A percentile compares a stretch with the other conserved stretches of the same genome.
These are phyloP conservation scores for Melikaiella ostensackeni DNA, from an alignment of 2,888 invertebrate genomes.

Conservation along the genomic window DNA sequence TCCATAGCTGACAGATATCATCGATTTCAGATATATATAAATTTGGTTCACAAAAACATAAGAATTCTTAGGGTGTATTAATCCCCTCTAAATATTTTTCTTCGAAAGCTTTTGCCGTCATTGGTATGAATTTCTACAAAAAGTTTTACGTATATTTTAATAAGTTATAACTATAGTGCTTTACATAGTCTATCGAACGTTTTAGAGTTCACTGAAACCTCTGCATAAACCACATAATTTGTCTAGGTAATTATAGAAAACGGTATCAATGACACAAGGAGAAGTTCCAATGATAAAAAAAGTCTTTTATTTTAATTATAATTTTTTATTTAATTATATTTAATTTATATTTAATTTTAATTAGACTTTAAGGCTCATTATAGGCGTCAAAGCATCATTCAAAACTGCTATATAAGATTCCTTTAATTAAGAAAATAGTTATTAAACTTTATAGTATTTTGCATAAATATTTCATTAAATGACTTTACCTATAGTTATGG, in stretches of 20 bases:
- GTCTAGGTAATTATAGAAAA: constrained; percentile 1
- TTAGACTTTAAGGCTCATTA: neutral
- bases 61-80: neutral
- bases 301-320: neutral
- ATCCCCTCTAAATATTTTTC: neutral
- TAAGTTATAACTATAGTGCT: constrained; percentile 8
- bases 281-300: neutral
- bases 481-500: no score
- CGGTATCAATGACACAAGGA: neutral
- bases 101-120: neutral
- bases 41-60: neutral
- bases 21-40: no score
- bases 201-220: neutral
- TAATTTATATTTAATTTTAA: no score
- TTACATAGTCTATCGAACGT: constrained; percentile 7
- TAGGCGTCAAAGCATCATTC: neutral
- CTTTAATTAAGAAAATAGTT: no score
- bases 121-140: neutral
- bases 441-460: no score
- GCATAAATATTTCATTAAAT: no score
- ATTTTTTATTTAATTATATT: no score
- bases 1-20: no score
- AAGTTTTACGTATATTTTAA: neutral
- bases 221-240: neutral
- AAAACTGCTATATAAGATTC: no score